Base-by-base conservation (phyloP, 2,888 invertebrate species). In the Teinopalpus imperialis region DNA sequence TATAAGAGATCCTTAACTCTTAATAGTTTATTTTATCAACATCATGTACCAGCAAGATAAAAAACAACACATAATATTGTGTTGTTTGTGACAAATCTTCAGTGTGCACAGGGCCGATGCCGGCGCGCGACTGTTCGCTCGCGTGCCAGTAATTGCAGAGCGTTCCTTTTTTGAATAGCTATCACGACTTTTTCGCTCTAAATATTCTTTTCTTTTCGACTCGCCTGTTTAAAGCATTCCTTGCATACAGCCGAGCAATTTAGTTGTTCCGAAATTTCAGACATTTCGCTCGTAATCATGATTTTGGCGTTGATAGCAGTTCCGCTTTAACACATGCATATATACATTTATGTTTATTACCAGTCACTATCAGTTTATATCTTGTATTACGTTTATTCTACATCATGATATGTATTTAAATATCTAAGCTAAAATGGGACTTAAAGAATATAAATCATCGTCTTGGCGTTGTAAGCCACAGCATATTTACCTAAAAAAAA, bases 111-210 rank as follows among this genome's bases (percentile, higher is more conserved):
- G 57, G 46, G 54, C 75, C 72, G 66, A 54, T 54, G 36, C 43
- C 56, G 83, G 81, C 83, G 85, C 86, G 87, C 85, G 86, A 81
- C 85, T 74, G 75, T 59, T 66, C 72, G 78, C 78, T 87, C 88
- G 87, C 86, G 88, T 87, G 87, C 87, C 87, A 74, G 85, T 87
- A 87, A 87, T 87, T 81, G 83, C 74, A 64, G 65, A 65, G 67
- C 71, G 81, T 86, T 81, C 83, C 80, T 85, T 87, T 87, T 87
- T 83, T 78, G 81, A 83, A 82, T 76, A 81, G 81, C 82, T 82
- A 87, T 87, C 86, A 88, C 87, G 88, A 88, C 81, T 87, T 79
- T 85, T 88, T 87, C 85, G 85, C 81, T 83, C 83, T 77, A 79
- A 75, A 80, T 79, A 74, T 66, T 73, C 74, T 72, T 79, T 81